Percentiles rank a stretch among this genome's conserved stretches.
Conservation (phyloP, 1,140 invertebrate species). For the Nylanderia fulva region DNA sequence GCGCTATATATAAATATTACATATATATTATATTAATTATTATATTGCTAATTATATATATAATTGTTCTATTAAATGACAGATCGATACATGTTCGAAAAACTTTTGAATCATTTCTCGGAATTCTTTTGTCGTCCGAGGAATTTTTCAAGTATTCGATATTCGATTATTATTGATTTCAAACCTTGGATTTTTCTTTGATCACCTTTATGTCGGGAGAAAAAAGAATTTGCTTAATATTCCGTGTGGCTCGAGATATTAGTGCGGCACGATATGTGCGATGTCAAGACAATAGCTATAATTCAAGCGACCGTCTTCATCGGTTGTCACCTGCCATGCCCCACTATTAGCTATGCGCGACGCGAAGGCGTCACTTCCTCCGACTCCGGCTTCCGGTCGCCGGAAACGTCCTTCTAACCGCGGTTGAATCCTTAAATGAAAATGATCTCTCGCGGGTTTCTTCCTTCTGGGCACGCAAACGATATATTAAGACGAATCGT, state of each 20-base stretch:
- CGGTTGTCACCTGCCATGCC: conserved; percentile 60
- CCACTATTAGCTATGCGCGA: conserved; percentile 76
- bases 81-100: neutral
- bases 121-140: neutral
- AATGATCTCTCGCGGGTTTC: conserved; percentile 55
- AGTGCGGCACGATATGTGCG: neutral
- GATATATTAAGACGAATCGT: conserved; percentile 8
- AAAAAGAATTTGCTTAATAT: conserved; percentile 34
- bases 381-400: conserved; percentile 79
- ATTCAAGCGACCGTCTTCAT: conserved; percentile 32
- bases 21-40: too few species aligned
- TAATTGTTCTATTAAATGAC: neutral
- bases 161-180: neutral
- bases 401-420: conserved; percentile 82
- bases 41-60: too few species aligned
- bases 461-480: conserved; percentile 16
- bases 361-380: conserved; percentile 77
- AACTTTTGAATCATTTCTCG: neutral
- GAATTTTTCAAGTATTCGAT: neutral
- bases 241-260: conserved; percentile 35
- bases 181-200: too few species aligned
- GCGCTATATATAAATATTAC: too few species aligned
- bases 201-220: too few species aligned
- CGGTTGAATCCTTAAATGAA: conserved; percentile 80
- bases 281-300: conserved; percentile 53